These are phyloP conservation scores for Amphibalanus amphitrite DNA, from an alignment of 1,140 invertebrate species.

Conservation along the genomic window DNA sequence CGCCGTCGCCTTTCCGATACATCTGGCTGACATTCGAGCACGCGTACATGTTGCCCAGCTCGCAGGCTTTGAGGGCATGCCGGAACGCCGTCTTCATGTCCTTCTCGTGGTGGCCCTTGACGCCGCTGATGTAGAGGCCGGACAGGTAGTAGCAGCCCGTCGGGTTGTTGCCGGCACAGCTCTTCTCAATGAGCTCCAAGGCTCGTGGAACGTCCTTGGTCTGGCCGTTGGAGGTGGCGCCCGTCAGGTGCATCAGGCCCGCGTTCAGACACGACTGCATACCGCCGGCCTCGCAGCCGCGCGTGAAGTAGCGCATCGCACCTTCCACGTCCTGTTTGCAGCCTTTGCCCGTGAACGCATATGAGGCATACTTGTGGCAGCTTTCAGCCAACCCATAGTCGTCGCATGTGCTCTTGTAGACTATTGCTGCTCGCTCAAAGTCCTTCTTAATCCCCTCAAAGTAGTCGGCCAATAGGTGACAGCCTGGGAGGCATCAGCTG, in stretches of 20 bases:
- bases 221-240: conserved; percentile 24
- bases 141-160: conserved; percentile 64
- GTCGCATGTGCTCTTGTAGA: conserved; percentile 72
- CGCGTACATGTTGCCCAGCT: conserved; percentile 57
- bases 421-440: conserved; percentile 49
- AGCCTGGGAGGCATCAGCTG: too few relatives aligned
- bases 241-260: conserved; percentile 40
- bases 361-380: conserved; percentile 67
- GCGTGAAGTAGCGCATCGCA: conserved; percentile 53
- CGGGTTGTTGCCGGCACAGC: conserved; percentile 43
- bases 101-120: conserved; percentile 42
- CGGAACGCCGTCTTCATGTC: conserved; percentile 57
- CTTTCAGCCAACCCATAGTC: conserved; percentile 58
- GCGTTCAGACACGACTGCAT: conserved; percentile 50
- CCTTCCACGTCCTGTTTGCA: conserved; percentile 21
- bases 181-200: conserved; percentile 45
- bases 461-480: conserved; percentile 49
- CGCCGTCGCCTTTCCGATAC: background rate
- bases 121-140: conserved; percentile 53
- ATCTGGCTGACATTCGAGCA: conserved; percentile 63
- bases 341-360: conserved; percentile 28
- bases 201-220: conserved; percentile 30
- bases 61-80: conserved; percentile 53
- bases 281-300: conserved; percentile 52
- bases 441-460: conserved; percentile 63